phyloP scores from a whole-genome alignment of 1,140 invertebrate species.

The Drosophila pruinosa region DNA sequence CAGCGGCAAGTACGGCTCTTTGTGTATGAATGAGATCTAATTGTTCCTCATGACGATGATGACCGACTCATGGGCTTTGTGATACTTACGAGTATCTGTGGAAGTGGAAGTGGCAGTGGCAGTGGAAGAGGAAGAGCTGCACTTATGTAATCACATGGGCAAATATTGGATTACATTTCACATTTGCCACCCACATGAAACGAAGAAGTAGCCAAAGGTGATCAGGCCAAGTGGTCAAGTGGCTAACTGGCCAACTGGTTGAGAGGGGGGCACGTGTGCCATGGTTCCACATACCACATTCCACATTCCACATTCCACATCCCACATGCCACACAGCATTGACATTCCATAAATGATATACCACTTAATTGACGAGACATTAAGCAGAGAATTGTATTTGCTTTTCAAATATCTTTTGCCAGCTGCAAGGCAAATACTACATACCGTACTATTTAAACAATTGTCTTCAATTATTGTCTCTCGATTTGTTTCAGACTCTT shows the following conservation, averaged over 20 bases:
- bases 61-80: slow-evolving; percentile 35
- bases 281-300: not conserved
- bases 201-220: slow-evolving; percentile 2
- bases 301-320: not conserved
- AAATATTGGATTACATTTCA: slow-evolving; percentile 52
- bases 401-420: slow-evolving; percentile 17
- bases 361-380: slow-evolving; percentile 34
- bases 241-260: not conserved
- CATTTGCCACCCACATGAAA: not conserved
- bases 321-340: not conserved
- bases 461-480: slow-evolving; percentile 13
- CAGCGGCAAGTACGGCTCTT: slow-evolving; percentile 69
- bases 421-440: slow-evolving; percentile 30
- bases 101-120: slow-evolving; percentile 10
- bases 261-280: not conserved
- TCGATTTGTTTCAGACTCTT: slow-evolving; percentile 10
- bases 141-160: slow-evolving; percentile 52
- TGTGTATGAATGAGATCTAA: slow-evolving; percentile 76
- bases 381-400: slow-evolving; percentile 4
- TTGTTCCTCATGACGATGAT: slow-evolving; percentile 62
- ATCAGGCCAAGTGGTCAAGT: slow-evolving; percentile 7
- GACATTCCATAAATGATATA: slow-evolving; percentile 4
- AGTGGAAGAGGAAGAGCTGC: slow-evolving; percentile 1
- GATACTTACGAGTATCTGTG: not conserved
- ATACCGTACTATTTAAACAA: slow-evolving; percentile 41